phyloP scores from a whole-genome alignment of 2,113 vertebrate genomes.

The Sinocyclocheilus rhinocerous region DNA sequence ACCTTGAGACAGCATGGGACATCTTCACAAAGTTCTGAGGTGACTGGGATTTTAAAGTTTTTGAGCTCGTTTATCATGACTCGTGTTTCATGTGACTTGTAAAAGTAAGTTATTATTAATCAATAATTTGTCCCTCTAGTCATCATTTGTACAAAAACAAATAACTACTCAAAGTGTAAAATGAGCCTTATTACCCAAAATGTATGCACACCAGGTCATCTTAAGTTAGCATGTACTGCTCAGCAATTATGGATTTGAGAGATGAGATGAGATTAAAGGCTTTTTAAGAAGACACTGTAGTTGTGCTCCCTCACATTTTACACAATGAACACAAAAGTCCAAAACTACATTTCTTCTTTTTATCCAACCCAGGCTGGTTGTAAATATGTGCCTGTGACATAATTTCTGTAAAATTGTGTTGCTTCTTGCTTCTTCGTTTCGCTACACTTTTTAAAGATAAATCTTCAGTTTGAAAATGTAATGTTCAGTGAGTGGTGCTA shows the following conservation, averaged over 20 bases:
- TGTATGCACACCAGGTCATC: conserved; percentile 25
- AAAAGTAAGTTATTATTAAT: no score
- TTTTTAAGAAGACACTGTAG: conserved; percentile 15
- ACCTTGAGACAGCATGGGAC: conserved; percentile 25
- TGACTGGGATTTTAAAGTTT: not conserved
- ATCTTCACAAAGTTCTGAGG: not conserved
- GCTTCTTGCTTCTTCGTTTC: not conserved
- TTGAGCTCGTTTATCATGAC: no score
- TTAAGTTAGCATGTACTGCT: conserved; percentile 35
- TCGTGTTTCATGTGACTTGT: no score
- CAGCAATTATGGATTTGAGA: conserved; percentile 48
- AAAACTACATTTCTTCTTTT: not conserved
- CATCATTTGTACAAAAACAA: not conserved
- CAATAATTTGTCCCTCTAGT: no score
- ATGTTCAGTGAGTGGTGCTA: not conserved
- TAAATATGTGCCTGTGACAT: not conserved
- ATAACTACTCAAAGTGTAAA: not conserved
- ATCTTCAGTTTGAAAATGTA: no score
- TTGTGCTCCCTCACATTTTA: not conserved
- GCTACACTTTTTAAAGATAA: no score
- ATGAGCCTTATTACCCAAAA: not conserved
- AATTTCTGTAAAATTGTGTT: not conserved
- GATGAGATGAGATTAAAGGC: conserved; percentile 34
- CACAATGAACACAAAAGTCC: not conserved
- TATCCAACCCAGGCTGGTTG: not conserved